Base-by-base conservation (phyloP, 1,140 invertebrate species). In the Chrysomallon squamiferum region DNA sequence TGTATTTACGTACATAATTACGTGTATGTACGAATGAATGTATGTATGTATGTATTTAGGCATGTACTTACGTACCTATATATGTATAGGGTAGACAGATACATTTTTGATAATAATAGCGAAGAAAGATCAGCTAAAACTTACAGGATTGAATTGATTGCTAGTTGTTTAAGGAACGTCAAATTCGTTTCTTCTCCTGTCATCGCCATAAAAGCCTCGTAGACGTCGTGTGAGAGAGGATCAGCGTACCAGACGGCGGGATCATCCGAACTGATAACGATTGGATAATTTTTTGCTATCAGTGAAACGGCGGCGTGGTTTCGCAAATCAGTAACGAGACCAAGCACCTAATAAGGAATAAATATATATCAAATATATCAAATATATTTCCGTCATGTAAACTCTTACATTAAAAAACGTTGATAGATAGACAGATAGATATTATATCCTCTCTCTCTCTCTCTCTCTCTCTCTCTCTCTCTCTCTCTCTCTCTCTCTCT, bases 201-300 rank as follows among this genome's bases (percentile, higher is more conserved):
- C 11, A 95, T 89, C 0, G 89, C 92, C 82, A 95, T 88, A 71
- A 95, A 95, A 0, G 91, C 90, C 57, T 92, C 89, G 75, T 95
- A 95, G 67, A 92, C 93, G 75, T 96, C 94, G 70, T 94, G 91
- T 20, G 91, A 91, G 2, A 95, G 76, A 0, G 89, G 92, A 33
- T 86, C 85, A 0, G 91, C 89, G 6, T 90, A 90, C 93, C 93
- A 96, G 13, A 91, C 86, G 1, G 90, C 90, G 0, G 93, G 93
- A 83, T 95, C 93, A 74, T 96, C 93, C 73, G 90, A 90, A 7
- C 90, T 90, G 32, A 93, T 87, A 0, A 91, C 88, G 0, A 90
- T 65, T 0, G 90, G 89, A 59, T 86, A 88, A 50, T 71, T 87
- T 1, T 86, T 74, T 1, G 92, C 88, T 29, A 95, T 87, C 13